phyloP scores from a whole-genome alignment of 2,888 invertebrate genomes.

The Meiosimyza decipiens region DNA sequence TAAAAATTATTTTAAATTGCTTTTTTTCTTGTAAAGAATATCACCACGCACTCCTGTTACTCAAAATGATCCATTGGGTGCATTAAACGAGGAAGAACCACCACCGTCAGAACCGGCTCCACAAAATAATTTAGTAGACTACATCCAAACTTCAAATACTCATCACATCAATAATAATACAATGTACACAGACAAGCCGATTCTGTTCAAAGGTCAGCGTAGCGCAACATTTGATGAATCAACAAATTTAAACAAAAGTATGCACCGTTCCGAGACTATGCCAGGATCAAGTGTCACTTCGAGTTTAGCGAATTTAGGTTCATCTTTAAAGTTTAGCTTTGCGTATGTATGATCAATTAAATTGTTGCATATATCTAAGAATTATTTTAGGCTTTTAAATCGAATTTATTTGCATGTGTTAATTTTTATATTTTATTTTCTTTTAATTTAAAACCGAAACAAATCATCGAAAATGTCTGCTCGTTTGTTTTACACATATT shows the following conservation, averaged over 20 bases:
- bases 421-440: constrained; percentile 36
- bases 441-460: constrained; percentile 33
- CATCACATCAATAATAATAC: constrained; percentile 55
- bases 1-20: not conserved
- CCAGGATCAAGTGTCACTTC: constrained; percentile 80
- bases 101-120: constrained; percentile 37
- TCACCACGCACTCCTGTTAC: constrained; percentile 88
- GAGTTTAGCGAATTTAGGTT: constrained; percentile 82
- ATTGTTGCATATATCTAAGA: constrained; percentile 16
- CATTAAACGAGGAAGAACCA: constrained; percentile 70
- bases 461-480: constrained; percentile 39
- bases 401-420: constrained; percentile 35
- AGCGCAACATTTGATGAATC: constrained; percentile 73
- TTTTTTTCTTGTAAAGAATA: constrained; percentile 65
- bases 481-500: constrained; percentile 41
- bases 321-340: constrained; percentile 85
- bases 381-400: not conserved
- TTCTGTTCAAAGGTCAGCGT: constrained; percentile 73
- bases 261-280: constrained; percentile 80
- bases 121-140: constrained; percentile 42
- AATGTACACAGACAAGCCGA: constrained; percentile 74
- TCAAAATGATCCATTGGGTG: constrained; percentile 91
- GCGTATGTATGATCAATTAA: constrained; percentile 71
- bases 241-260: constrained; percentile 65
- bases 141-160: constrained; percentile 25